Evolutionary conservation across 2,888 invertebrate genomes (phyloP).

Genomic region (Drepana falcataria): DNA sequence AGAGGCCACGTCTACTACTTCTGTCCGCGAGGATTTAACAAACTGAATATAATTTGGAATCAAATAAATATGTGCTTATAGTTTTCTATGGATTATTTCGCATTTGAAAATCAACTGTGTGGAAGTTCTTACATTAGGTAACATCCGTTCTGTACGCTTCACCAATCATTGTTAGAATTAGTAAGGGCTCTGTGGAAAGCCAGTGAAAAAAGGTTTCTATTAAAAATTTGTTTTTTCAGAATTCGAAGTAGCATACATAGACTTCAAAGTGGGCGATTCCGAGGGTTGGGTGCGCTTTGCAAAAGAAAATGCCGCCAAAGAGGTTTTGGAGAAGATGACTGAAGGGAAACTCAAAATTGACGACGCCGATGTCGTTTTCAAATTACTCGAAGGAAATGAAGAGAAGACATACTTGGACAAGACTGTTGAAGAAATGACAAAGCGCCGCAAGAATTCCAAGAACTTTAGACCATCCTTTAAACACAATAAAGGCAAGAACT

Average conservation of each 20-base stretch:
- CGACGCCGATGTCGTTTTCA: slow-evolving; percentile 73
- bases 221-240: slow-evolving; percentile 32
- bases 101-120: too few relatives aligned
- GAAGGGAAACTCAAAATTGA: slow-evolving; percentile 80
- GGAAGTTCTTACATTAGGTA: too few relatives aligned
- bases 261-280: slow-evolving; percentile 85
- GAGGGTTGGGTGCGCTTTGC: slow-evolving; percentile 86
- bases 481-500: slow-evolving; percentile 46
- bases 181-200: too few relatives aligned
- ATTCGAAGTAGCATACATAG: slow-evolving; percentile 84
- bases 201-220: too few relatives aligned
- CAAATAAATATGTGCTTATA: too few relatives aligned
- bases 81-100: too few relatives aligned
- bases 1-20: too few relatives aligned
- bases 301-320: slow-evolving; percentile 83
- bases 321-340: slow-evolving; percentile 80
- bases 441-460: slow-evolving; percentile 72
- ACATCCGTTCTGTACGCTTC: too few relatives aligned
- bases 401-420: slow-evolving; percentile 82
- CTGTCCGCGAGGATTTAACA: too few relatives aligned
- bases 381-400: slow-evolving; percentile 84
- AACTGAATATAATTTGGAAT: too few relatives aligned
- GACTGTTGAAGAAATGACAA: slow-evolving; percentile 80
- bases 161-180: too few relatives aligned
- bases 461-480: slow-evolving; percentile 22